Base-by-base conservation (phyloP, 2,113 vertebrate species). In the Brevimyrus niger region DNA sequence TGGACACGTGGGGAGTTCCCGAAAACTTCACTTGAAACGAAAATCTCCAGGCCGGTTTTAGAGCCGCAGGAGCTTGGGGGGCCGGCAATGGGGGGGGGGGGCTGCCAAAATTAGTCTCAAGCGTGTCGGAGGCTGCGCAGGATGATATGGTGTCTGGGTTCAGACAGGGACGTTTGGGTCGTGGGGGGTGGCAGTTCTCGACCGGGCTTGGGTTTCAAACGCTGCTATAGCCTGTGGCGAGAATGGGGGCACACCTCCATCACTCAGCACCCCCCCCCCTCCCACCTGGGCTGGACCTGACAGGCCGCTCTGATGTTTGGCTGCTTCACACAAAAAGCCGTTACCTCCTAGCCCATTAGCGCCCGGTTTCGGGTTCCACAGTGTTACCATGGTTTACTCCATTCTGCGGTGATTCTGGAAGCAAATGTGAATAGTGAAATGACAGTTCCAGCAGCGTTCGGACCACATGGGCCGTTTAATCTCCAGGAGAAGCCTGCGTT, bases 41-140 rank as follows among this genome's bases (percentile, higher is more conserved):
- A 92, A 91, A 94, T 93, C 92, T 89, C 91, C 92, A 91, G 91
- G 88, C 69, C n/a, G 50, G 91, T 90, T 92, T 92, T 90, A 92
- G 90, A 91, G 90, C 82, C 82, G 44, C 76, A 89, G 27, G 84
- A 90, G 91, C 65, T 82, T 84, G 88, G 42, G 48, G 61, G 58
- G 69, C 61, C 10, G 3, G n/a, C 3, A n/a, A 3, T 1, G 88
- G 19, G 48, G 61, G 35, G 46, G 89, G 42, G 48, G 53, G 58
- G 53, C 89, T 90, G 91, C 88, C 90, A 90, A 88, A 89, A 91
- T 87, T 85, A 46, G 90, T 91, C 90, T 89, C 48, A 86, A 90
- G 90, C 80, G 87, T 73, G 80, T 73, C 87, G 23, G 85, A 46
- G 69, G 86, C 88, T 88, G 80, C 83, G 89, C 65, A 88, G 58